Conservation (phyloP, 1,140 invertebrate species). For the Aphaenogaster floridana region DNA sequence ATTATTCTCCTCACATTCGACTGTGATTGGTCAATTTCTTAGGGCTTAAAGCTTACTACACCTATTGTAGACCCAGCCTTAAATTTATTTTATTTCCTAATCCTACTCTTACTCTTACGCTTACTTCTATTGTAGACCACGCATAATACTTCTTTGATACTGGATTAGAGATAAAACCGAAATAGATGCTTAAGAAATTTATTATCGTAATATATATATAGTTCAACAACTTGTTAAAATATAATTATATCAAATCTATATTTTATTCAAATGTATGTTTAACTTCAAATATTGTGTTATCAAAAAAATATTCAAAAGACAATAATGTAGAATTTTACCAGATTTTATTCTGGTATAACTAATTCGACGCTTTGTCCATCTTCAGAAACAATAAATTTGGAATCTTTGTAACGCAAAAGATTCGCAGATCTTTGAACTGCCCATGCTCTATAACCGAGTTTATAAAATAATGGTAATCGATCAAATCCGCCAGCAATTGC, state of each 20-base stretch:
- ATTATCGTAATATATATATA: not conserved
- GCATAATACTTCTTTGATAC: slow-evolving; percentile 67
- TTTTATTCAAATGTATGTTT: not conserved
- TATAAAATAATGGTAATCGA: slow-evolving; percentile 78
- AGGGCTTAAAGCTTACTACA: too few species aligned
- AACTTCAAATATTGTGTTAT: not conserved
- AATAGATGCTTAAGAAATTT: not conserved
- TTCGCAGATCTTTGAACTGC: slow-evolving; percentile 48
- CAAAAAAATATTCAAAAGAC: not conserved
- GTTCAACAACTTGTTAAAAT: not conserved
- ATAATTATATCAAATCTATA: not conserved
- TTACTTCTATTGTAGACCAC: too few species aligned
- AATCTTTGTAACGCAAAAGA: slow-evolving; percentile 79
- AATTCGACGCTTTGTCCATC: slow-evolving; percentile 65
- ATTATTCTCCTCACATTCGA: too few species aligned
- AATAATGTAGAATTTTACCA: not conserved
- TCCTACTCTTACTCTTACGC: too few species aligned
- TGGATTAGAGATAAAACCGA: slow-evolving; percentile 80
- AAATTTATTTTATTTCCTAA: too few species aligned
- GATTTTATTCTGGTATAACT: not conserved
- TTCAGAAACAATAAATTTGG: slow-evolving; percentile 72
- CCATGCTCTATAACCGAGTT: slow-evolving; percentile 76
- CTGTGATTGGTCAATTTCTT: too few species aligned
- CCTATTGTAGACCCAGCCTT: too few species aligned
- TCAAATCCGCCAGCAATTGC: slow-evolving; percentile 76